Percentiles rank a stretch among this genome's conserved stretches.
Conservation (phyloP, 2,797 vertebrate genomes). For the Huso huso region DNA sequence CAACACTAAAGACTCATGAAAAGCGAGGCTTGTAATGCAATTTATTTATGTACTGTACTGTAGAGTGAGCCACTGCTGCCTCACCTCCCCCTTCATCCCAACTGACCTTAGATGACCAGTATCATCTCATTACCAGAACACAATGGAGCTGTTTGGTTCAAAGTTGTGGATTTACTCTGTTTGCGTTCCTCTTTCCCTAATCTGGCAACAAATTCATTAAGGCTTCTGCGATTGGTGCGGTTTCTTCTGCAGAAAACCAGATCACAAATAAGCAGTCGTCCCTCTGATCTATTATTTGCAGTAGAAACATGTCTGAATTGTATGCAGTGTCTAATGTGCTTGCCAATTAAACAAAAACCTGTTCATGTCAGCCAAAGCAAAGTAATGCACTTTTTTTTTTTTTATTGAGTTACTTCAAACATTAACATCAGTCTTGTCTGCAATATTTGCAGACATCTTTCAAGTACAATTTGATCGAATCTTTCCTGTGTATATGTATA, state of each 20-base stretch:
- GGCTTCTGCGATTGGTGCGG: too few species aligned
- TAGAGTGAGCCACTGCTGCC: too few species aligned
- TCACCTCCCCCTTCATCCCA: too few species aligned
- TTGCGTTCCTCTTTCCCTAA: background rate
- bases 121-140: too few species aligned
- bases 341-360: constrained; percentile 30
- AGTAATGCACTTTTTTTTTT: constrained; percentile 16
- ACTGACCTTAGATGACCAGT: too few species aligned
- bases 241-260: background rate
- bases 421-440: constrained; percentile 34
- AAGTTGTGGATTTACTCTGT: background rate
- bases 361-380: constrained; percentile 18
- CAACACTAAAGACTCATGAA: too few species aligned
- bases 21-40: too few species aligned
- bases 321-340: constrained; percentile 28
- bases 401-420: constrained; percentile 41
- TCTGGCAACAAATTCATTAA: background rate
- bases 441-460: constrained; percentile 9
- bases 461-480: constrained; percentile 6
- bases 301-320: background rate
- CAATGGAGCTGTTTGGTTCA: too few species aligned
- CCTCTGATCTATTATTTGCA: background rate
- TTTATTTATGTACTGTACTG: too few species aligned
- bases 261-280: background rate
- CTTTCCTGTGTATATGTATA: constrained; percentile 21